Base-by-base conservation (phyloP, 2,113 vertebrate species). In the Quiscalus mexicanus region DNA sequence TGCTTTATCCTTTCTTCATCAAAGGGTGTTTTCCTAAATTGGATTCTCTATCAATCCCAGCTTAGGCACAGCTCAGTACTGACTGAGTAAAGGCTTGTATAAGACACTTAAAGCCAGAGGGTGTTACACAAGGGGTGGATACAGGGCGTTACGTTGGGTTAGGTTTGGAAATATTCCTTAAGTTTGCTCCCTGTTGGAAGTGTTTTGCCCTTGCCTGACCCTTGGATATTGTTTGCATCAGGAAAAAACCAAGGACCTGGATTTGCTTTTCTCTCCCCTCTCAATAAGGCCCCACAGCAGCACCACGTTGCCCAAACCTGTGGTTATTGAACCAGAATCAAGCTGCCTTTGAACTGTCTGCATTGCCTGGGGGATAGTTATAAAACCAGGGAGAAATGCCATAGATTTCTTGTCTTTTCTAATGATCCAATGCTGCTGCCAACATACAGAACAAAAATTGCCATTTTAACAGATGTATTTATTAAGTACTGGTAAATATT, bases 21-120 rank as follows among this genome's bases (percentile, higher is more conserved):
- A 42, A 63, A 87, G 80, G 71, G 95, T 97, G 95, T 97, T 95
- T 90, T 94, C 59, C 70, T 92, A 89, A 96, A 96, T 89, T 87
- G 96, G 97, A 95, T 97, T 96, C 68, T 47, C 70, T 64, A 5
- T 71, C 84, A 96, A 94, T 97, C 96, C 96, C 39, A 3, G 92
- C 88, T 97, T 95, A 96, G 70, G 92, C 85, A 86, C 93, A 95
- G 96, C 96, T 97, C 95, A 81, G 74, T 6, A 8, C 63, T 28
- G 86, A 60, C 76, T 62, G 95, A 97, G 95, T n/a, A 77, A 84
- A 91, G 93, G 33, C 94, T 96, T 96, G 84, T 82, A 14, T 84
- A 87, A 95, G 91, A 81, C 92, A 95, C 74, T 95, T 93, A 91
- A 94, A 95, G 73, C 19, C 91, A 90, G 87, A 80, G 88, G 94